phyloP scores from a whole-genome alignment of 2,888 invertebrate species.

The Podabrus alpinus region DNA sequence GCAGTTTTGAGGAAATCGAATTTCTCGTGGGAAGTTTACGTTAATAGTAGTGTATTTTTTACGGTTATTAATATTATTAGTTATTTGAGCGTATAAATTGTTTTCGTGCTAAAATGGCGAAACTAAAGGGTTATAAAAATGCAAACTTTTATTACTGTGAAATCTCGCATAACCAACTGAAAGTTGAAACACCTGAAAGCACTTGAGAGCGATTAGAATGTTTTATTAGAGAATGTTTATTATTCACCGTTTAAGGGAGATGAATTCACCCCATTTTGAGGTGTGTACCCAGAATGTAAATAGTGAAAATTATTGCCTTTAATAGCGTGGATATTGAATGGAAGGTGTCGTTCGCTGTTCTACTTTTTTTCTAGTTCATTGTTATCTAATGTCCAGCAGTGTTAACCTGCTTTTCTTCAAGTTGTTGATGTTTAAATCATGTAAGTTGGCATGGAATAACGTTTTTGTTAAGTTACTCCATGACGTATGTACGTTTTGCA shows the following conservation, averaged over 20 bases:
- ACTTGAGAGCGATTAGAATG: constrained; percentile 54
- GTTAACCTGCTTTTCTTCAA: constrained; percentile 15
- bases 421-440: constrained; percentile 28
- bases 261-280: constrained; percentile 29
- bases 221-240: constrained; percentile 41
- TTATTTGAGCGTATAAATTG: not conserved
- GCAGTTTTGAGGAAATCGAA: not conserved
- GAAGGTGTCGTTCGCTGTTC: constrained; percentile 36
- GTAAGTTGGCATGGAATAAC: constrained; percentile 10
- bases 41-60: not conserved
- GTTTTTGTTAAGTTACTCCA: constrained; percentile 4
- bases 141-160: not conserved
- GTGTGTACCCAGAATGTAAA: constrained; percentile 32
- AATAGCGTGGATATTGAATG: constrained; percentile 36
- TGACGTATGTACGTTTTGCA: not conserved
- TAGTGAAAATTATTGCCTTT: constrained; percentile 42
- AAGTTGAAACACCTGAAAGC: constrained; percentile 49
- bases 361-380: constrained; percentile 28
- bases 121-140: not conserved
- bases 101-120: not conserved
- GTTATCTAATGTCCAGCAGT: constrained; percentile 16
- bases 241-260: constrained; percentile 39
- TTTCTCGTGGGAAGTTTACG: too few relatives aligned
- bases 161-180: not conserved
- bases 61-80: not conserved